A percentile compares a stretch with the other conserved stretches of the same genome.
Conservation (phyloP, 1,140 invertebrate genomes). For the Coelopa frigida region DNA sequence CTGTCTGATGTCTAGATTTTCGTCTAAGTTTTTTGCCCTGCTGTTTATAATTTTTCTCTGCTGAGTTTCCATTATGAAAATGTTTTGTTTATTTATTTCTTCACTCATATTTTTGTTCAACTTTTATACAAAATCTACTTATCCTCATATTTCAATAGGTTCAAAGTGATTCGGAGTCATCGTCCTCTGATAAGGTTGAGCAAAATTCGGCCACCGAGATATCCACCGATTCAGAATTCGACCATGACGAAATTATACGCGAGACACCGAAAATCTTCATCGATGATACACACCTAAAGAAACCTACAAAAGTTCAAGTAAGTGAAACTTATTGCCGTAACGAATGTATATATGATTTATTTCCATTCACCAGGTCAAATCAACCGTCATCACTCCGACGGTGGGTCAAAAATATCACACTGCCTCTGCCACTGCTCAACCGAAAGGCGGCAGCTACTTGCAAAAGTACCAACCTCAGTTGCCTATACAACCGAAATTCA, state of each 20-base stretch:
- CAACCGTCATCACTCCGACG: conserved; percentile 25
- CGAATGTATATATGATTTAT: background rate
- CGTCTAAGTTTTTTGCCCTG: conserved; percentile 3
- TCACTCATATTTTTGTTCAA: conserved; percentile 9
- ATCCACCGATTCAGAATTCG: conserved; percentile 85
- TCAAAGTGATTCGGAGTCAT: conserved; percentile 65
- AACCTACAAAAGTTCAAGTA: conserved; percentile 56
- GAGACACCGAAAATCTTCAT: conserved; percentile 61
- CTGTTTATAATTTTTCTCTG: conserved; percentile 5
- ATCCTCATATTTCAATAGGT: conserved; percentile 29
- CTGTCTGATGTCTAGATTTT: conserved; percentile 1
- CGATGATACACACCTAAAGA: conserved; percentile 47
- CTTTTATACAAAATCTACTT: background rate
- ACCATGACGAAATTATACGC: conserved; percentile 65
- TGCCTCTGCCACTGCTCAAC: conserved; percentile 13
- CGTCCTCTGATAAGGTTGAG: conserved; percentile 59
- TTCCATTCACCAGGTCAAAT: conserved; percentile 27
- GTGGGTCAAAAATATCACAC: conserved; percentile 22
- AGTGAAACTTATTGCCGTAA: conserved; percentile 18
- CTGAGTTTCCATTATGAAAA: background rate
- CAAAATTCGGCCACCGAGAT: conserved; percentile 83
- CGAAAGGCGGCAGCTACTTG: conserved; percentile 31
- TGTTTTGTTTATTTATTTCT: conserved; percentile 4
- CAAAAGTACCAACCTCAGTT: background rate
- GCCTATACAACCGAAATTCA: conserved; percentile 48